Evolutionary conservation across 2,888 invertebrate species (phyloP).

Genomic region (Nymphalis c-album): DNA sequence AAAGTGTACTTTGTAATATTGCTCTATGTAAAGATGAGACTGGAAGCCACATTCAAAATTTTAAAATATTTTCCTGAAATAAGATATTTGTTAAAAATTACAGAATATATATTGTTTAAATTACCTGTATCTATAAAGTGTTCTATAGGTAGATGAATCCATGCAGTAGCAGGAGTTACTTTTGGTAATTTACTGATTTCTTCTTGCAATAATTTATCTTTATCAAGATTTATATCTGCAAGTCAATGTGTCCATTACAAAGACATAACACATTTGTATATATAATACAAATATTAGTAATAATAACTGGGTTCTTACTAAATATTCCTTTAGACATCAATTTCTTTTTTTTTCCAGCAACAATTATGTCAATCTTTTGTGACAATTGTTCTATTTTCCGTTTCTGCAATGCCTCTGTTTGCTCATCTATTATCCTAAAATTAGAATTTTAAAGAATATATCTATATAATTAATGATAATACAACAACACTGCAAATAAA

Average conservation of each 20-base stretch:
- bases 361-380: conserved; percentile 86
- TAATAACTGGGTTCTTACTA: conserved; percentile 42
- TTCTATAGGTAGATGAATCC: conserved; percentile 87
- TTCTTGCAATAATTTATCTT: conserved; percentile 83
- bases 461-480: too few species aligned
- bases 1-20: too few species aligned
- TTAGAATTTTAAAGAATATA: too few species aligned
- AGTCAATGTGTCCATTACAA: not conserved
- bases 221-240: conserved; percentile 75
- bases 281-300: not conserved
- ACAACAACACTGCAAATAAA: too few species aligned
- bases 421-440: conserved; percentile 64
- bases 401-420: conserved; percentile 74
- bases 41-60: too few species aligned
- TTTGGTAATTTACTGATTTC: conserved; percentile 85
- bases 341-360: conserved; percentile 89
- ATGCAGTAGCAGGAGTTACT: conserved; percentile 82
- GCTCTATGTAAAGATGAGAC: too few species aligned
- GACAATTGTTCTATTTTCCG: conserved; percentile 83
- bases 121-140: conserved; percentile 62
- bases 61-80: too few species aligned
- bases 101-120: not conserved
- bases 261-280: not conserved
- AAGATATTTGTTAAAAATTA: too few species aligned
- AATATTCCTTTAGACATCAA: conserved; percentile 76